Conservation (phyloP, 2,888 invertebrate species). For the Hololepta plana region DNA sequence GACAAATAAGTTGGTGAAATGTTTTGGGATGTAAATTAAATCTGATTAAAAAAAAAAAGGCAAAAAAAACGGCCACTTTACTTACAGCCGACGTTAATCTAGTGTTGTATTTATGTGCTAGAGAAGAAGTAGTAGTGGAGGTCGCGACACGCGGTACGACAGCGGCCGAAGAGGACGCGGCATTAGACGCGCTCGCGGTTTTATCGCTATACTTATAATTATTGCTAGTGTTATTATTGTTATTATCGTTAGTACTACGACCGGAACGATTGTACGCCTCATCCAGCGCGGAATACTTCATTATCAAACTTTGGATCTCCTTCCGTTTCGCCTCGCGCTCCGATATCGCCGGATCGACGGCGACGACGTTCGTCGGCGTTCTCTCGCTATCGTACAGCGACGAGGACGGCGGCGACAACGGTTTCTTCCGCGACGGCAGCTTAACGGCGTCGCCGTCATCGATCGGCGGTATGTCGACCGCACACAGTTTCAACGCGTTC, state of each 20-base stretch:
- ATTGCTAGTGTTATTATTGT: conserved; percentile 1
- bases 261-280: conserved; percentile 39
- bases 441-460: conserved; percentile 27
- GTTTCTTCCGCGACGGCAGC: too few species aligned
- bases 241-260: conserved; percentile 28
- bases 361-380: conserved; percentile 15
- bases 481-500: conserved; percentile 33
- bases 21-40: too few species aligned
- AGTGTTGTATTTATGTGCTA: conserved; percentile 21
- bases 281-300: conserved; percentile 66
- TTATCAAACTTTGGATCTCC: conserved; percentile 64
- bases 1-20: too few species aligned
- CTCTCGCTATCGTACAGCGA: conserved; percentile 3
- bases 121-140: too few species aligned
- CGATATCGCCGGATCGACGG: conserved; percentile 31
- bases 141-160: conserved; percentile 16
- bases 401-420: conserved; percentile 3
- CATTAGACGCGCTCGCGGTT: conserved; percentile 3
- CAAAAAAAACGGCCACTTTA: conserved; percentile 15
- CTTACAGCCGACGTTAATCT: conserved; percentile 24
- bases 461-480: conserved; percentile 25
- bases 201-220: conserved; percentile 3
- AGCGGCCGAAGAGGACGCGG: conserved; percentile 8
- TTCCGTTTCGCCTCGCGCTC: conserved; percentile 67
- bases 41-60: too few species aligned